A percentile compares a stretch with the other conserved stretches of the same genome.
Evolutionary conservation across 2,113 vertebrate species (phyloP).

Genomic region (Pangasianodon gigas): DNA sequence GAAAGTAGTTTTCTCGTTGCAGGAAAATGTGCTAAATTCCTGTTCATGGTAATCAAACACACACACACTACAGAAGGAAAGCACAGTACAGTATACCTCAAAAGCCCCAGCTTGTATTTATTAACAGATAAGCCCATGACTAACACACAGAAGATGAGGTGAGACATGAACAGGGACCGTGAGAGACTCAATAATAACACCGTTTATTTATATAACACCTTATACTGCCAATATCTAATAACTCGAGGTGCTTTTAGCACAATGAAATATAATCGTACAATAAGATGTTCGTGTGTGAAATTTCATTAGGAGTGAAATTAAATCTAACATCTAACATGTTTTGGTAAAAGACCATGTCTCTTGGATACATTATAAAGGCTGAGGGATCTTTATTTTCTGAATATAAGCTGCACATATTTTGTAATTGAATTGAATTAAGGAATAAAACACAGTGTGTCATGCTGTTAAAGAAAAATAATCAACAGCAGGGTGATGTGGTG

Average conservation of each 20-base stretch:
- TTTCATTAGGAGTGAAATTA: neutral
- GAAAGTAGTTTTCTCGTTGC: neutral
- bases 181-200: neutral
- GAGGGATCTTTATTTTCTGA: neutral
- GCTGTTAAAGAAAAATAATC: neutral
- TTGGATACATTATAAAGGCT: neutral
- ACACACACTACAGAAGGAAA: neutral
- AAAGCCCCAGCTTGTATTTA: constrained; percentile 23
- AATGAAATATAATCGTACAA: neutral
- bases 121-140: constrained; percentile 7
- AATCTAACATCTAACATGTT: neutral
- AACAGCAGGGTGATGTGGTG: neutral
- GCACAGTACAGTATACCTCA: neutral
- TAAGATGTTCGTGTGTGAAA: neutral
- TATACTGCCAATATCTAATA: neutral
- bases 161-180: neutral
- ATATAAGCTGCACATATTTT: neutral
- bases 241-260: neutral
- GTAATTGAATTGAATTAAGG: neutral
- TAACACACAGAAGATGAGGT: neutral
- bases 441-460: neutral
- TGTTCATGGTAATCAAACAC: neutral
- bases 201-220: neutral
- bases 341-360: neutral
- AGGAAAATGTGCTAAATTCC: too few species aligned